Percentiles rank a stretch among this genome's conserved stretches.
Evolutionary conservation across 2,888 invertebrate species (phyloP).

Genomic region (Archips xylosteana): DNA sequence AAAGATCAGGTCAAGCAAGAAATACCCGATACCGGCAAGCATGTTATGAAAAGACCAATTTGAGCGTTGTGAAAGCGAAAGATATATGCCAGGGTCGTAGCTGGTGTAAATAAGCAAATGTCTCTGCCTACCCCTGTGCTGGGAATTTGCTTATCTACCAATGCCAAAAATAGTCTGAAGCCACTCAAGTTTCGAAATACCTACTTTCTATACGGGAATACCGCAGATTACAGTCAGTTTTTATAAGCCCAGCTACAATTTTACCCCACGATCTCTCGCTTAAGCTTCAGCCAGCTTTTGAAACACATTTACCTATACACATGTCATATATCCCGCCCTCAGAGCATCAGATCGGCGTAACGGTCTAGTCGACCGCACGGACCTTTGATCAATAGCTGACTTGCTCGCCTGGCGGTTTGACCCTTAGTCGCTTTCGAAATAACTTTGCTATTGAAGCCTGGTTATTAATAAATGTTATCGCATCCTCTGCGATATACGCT

Average conservation of each 20-base stretch:
- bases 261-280: neutral
- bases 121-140: no score
- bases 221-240: no score
- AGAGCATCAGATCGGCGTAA: conserved; percentile 7
- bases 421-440: conserved; percentile 29
- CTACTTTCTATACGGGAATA: no score
- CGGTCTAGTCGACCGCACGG: conserved; percentile 18
- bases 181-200: no score
- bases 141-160: no score
- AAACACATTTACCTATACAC: conserved; percentile 2
- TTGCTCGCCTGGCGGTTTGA: conserved; percentile 31
- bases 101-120: no score
- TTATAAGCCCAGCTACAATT: neutral
- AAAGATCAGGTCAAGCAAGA: no score
- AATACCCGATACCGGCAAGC: no score
- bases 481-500: neutral
- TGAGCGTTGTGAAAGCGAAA: no score
- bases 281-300: neutral
- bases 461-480: neutral
- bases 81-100: no score
- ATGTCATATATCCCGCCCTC: neutral
- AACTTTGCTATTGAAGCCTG: neutral
- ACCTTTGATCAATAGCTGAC: conserved; percentile 39
- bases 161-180: no score
- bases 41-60: no score